Base-by-base conservation (phyloP, 1,140 invertebrate genomes). In the Nephotettix cincticeps region DNA sequence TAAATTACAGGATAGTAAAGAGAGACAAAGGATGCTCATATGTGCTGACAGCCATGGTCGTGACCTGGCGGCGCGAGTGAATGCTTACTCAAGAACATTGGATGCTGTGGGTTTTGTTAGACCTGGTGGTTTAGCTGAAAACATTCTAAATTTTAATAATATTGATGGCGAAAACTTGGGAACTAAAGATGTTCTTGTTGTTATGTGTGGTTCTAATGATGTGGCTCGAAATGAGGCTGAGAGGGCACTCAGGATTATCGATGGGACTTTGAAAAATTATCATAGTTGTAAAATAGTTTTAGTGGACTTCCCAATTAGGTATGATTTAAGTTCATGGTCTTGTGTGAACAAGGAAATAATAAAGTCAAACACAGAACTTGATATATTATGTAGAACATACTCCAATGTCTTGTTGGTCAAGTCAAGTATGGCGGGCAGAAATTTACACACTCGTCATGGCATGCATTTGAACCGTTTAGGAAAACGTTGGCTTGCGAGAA, bases 171-270 rank as follows among this genome's bases (percentile, higher is more conserved):
- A 51, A 51, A 51, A 51, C 21, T 51, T 51, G 21, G 21, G 21
- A 51, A 3, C 47, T 51, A n/a, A 51, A 19, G 47, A 51, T 51
- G 6, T 51, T n/a, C 21, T 51, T 6, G 47, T 51, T 51, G 17
- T 51, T 19, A 51, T 51, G 47, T 51, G 47, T 51, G 47, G 47
- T 51, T 51, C 47, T 11, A 51, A 51, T n/a, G n/a, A 51, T 51
- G 47, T 51, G 17, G 47, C 47, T 51, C n/a, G 47, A 4, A 51
- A 51, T 51, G 47, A 51, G 6, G 47, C 47, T 51, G 17, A 51
- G 21, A 51, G 47, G 17, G 47, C n/a, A 19, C 17, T 51, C 17
- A n/a, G 19, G 17, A 19, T 3, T 19, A 51, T 51, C 47, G 19
- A 19, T 3, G 47, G 17, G 17, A 51, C 47, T 19, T 51, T 51